Evolutionary conservation across 2,797 vertebrate species (phyloP).

Genomic region (Anguilla anguilla): DNA sequence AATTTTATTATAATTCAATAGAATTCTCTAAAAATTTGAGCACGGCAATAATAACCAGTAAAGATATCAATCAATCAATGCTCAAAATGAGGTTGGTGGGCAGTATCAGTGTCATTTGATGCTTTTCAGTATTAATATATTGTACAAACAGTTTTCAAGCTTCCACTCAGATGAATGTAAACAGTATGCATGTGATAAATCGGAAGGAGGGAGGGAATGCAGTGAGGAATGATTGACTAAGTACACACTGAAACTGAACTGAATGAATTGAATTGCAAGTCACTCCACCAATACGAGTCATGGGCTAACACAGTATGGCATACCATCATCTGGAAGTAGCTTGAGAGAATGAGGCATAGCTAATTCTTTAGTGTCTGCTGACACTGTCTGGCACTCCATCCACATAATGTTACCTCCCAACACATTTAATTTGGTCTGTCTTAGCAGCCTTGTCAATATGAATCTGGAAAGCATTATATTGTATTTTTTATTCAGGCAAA

Average conservation of each 20-base stretch:
- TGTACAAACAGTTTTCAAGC: background rate
- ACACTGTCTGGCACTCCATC: background rate
- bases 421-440: conserved; percentile 18
- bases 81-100: background rate
- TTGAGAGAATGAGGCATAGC: background rate
- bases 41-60: no score
- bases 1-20: background rate
- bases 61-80: background rate
- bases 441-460: conserved; percentile 4
- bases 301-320: background rate
- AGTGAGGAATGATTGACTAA: background rate
- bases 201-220: background rate
- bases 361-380: background rate
- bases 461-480: background rate
- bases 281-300: background rate
- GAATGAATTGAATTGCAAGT: background rate
- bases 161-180: background rate
- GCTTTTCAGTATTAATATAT: background rate
- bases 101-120: background rate
- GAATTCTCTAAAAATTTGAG: background rate
- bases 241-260: background rate
- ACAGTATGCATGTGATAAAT: background rate
- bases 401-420: background rate
- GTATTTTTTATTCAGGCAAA: background rate
- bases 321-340: background rate